Base-by-base conservation (phyloP, 1,140 invertebrate genomes). In the Brachionus calyciflorus region DNA sequence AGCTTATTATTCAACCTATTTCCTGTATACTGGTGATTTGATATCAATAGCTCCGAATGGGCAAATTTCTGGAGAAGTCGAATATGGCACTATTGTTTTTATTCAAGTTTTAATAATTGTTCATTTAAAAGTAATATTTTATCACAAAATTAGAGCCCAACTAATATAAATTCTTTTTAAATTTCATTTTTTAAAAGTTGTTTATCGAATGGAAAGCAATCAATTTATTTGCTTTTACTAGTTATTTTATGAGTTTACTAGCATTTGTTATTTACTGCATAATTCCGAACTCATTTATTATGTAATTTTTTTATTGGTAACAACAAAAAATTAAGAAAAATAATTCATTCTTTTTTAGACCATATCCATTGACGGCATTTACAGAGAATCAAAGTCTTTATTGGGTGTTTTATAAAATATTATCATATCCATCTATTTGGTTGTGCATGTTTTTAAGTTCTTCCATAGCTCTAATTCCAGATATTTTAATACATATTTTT, bases 381-480 rank as follows among this genome's bases (percentile, higher is more conserved):
- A 37, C 79, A 0, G 77, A 76, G 17, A 48, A 53, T 4, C 79
- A 80, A 57, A 87, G 89, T 51, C 87, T 91, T 40, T 85, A 88
- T 2, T 87, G 87, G 77, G 88, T 90, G 0, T 90, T 90, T 78
- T 86, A 84, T 0, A 86, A 86, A 10, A 82, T 91, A 6, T 77
- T 90, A 12, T 76, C 80, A 1, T 89, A 89, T 1, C 81, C 87
- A 0, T 80, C 87, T 0, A 88, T 90, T 76, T 90, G 89, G 88
- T 79, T 91, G 6, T 79, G 88, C 3, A 87, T 89, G 1, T 4
- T 90, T 0, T 1, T 90, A 0, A 80, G 88, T 0, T 78, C 88
- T 0, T 81, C 88, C 0, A 81, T 87, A 1, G 86, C 88, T n/a
- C 83, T 91, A 1, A 78, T 88, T 17, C 90, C 90, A 0, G 89